A percentile compares a stretch with the other conserved stretches of the same genome.
phyloP scores from a whole-genome alignment of 2,797 vertebrate genomes.

The Lerista edwardsae region DNA sequence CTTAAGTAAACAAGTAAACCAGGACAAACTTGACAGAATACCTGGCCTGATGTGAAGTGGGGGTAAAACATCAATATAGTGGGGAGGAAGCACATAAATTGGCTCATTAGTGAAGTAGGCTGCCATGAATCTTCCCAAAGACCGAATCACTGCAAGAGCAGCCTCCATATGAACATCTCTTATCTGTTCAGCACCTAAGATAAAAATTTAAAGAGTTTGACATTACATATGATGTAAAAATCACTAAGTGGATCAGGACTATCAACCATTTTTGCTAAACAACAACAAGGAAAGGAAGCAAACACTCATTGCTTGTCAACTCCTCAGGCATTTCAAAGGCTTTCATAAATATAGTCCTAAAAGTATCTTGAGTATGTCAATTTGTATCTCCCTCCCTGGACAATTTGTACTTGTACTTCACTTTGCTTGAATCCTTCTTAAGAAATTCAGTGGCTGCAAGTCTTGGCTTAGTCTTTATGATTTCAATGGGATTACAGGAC shows the following conservation, averaged over 20 bases:
- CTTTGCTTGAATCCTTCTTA: neutral
- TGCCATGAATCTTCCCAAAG: slow-evolving; percentile 94
- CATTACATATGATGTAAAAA: neutral
- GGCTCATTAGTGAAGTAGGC: slow-evolving; percentile 91
- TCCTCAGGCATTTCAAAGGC: neutral
- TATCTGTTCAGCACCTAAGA: slow-evolving; percentile 68
- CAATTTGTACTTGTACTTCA: neutral
- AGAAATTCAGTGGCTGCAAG: neutral
- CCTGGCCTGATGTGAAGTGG: slow-evolving; percentile 85
- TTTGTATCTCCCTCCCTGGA: neutral
- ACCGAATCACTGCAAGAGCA: slow-evolving; percentile 83
- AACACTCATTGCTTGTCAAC: neutral
- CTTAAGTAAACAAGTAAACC: neutral
- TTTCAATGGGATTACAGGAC: neutral
- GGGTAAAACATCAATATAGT: slow-evolving; percentile 85
- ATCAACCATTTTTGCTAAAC: neutral
- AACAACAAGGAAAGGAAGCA: neutral
- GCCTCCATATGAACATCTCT: slow-evolving; percentile 77
- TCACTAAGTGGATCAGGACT: neutral
- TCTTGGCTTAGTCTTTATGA: too few relatives aligned
- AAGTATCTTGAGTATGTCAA: too few relatives aligned
- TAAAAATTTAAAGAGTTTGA: neutral
- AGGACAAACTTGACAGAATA: slow-evolving; percentile 58
- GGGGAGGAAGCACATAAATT: slow-evolving; percentile 87
- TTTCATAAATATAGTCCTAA: neutral